Evolutionary conservation across 2,113 vertebrate genomes (phyloP).

Genomic region (Recurvirostra avosetta): DNA sequence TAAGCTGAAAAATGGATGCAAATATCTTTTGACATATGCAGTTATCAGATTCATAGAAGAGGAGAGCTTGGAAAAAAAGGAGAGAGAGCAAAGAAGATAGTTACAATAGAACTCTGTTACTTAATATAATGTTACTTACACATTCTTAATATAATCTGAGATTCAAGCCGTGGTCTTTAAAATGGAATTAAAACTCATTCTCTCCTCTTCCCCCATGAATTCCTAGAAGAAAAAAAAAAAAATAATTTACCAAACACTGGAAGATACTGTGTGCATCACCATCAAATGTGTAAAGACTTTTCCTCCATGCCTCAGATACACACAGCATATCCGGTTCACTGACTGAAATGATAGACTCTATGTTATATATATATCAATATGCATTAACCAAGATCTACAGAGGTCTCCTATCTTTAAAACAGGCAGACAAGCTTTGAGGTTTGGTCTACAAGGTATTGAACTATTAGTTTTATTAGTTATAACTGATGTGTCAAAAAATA

Average conservation of each 20-base stretch:
- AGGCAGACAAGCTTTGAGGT: background rate
- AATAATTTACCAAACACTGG: background rate
- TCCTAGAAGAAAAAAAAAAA: background rate
- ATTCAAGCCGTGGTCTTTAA: background rate
- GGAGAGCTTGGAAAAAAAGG: background rate
- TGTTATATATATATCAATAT: background rate
- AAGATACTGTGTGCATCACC: background rate
- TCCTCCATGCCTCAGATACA: background rate
- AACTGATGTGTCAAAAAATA: background rate
- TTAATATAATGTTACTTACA: background rate
- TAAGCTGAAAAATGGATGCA: background rate
- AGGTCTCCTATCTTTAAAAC: background rate
- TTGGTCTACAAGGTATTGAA: background rate
- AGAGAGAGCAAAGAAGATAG: background rate
- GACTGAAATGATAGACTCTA: background rate
- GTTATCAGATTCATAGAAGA: background rate
- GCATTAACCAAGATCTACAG: background rate
- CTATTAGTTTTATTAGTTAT: background rate
- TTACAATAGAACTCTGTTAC: background rate
- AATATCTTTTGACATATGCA: background rate
- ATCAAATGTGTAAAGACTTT: background rate
- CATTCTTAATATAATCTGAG: background rate
- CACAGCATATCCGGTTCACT: background rate
- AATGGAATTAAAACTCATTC: background rate
- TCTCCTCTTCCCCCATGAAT: background rate